Evolutionary conservation across 2,888 invertebrate genomes (phyloP).

Genomic region (Scaeva pyrastri): DNA sequence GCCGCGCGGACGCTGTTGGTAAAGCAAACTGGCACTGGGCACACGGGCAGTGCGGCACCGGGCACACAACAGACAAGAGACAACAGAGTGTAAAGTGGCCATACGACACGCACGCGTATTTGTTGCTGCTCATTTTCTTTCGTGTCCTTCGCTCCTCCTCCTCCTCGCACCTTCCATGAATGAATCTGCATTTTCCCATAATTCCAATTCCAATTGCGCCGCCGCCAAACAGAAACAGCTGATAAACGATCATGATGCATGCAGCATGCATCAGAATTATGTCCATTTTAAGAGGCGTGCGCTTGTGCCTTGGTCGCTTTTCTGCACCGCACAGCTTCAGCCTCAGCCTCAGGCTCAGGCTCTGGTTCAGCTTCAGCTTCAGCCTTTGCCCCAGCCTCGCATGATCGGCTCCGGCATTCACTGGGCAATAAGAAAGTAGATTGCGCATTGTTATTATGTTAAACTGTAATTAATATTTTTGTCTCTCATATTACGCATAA

Average conservation of each 20-base stretch:
- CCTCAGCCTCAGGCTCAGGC: neutral
- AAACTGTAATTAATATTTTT: constrained; percentile 73
- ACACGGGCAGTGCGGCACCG: too few species aligned
- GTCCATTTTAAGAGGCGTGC: constrained; percentile 42
- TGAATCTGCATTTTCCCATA: constrained; percentile 73
- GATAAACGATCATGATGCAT: constrained; percentile 66
- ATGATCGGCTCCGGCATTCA: constrained; percentile 5
- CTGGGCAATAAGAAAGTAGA: constrained; percentile 44
- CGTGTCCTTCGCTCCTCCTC: constrained; percentile 5
- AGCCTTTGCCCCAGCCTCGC: too few species aligned
- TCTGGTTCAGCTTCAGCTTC: too few species aligned
- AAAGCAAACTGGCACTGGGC: neutral
- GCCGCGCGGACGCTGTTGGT: neutral
- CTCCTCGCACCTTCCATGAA: constrained; percentile 54
- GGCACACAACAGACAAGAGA: neutral
- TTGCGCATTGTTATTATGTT: constrained; percentile 74
- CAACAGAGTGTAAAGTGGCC: neutral
- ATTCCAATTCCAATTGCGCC: constrained; percentile 47
- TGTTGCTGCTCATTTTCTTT: constrained; percentile 6
- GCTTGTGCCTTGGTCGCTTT: neutral
- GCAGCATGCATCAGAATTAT: constrained; percentile 54
- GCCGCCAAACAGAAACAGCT: constrained; percentile 41
- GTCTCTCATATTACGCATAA: constrained; percentile 55
- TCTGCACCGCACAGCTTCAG: neutral
- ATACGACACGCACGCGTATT: constrained; percentile 65